Base-by-base conservation (phyloP, 2,888 invertebrate genomes). In the Apodemia zela region DNA sequence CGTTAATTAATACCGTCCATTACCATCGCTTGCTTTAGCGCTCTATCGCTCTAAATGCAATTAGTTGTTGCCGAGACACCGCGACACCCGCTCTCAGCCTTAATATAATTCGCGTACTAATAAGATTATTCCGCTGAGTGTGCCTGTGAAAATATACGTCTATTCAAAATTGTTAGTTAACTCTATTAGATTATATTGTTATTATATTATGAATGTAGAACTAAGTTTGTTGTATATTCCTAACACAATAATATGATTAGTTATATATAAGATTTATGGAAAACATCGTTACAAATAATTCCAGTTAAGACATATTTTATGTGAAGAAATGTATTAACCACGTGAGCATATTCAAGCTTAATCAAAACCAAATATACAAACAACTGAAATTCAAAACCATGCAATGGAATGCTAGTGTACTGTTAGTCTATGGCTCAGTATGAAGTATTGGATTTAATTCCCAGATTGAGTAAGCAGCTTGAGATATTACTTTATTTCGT, bases 1-100 rank as follows among this genome's bases (percentile, higher is more conserved):
- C 80, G 84, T 86, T 89, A 89, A 89, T 89, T 87, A 89, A 87
- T 86, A 86, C 82, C 84, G 84, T 87, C 89, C 88, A 89, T 89
- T 89, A 89, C 86, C 85, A 82, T 81, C 88, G 84, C 87, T 85
- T 82, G 85, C 84, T 81, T 75, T 76, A 76, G 78, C 79, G 80
- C 83, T 87, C 85, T 82, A 85, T 84, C 82, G 84, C 79, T 80
- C 77, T 82, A 85, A 88, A 88, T 84, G 86, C 87, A 88, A 87
- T 88, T 88, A 88, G 84, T 82, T 82, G 83, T 81, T 80, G 62
- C 62, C 60, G 51, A 79, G 78, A 84, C 83, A 80, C 85, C 80
- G 79, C 82, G 82, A 86, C 84, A 84, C 81, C 73, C 77, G 75
- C 78, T 78, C 77, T 74, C 85, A 79, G 84, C 85, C 85, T 84